Evolutionary conservation across 2,888 invertebrate genomes (phyloP).

Genomic region (Campaea margaritaria): DNA sequence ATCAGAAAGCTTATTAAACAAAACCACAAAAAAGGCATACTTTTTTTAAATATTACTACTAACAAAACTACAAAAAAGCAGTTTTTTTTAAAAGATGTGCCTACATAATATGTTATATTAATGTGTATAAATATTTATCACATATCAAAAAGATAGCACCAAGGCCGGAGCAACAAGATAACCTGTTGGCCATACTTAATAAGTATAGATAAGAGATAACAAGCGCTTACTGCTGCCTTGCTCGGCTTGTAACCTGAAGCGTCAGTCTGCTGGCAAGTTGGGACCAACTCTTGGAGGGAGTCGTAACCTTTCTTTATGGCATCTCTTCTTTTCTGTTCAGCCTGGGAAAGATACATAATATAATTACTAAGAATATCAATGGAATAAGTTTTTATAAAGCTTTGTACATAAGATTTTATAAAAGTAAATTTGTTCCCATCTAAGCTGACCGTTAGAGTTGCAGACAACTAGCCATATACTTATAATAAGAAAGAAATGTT

Average conservation of each 20-base stretch:
- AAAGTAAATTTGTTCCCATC: too few species aligned
- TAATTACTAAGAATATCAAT: not conserved
- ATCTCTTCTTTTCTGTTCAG: slow-evolving; percentile 98
- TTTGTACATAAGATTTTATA: too few species aligned
- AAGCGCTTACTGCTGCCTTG: slow-evolving; percentile 91
- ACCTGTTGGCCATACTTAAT: slow-evolving; percentile 24
- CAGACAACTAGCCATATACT: too few species aligned
- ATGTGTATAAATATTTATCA: not conserved
- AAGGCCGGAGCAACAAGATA: slow-evolving; percentile 42
- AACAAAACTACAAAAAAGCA: too few species aligned
- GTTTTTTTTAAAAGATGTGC: too few species aligned
- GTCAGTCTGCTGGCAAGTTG: slow-evolving; percentile 97
- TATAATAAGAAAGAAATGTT: too few species aligned
- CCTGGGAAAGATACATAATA: slow-evolving; percentile 83
- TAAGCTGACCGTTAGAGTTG: too few species aligned
- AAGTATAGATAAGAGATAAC: slow-evolving; percentile 34
- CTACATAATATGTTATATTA: too few species aligned
- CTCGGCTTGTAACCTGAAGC: slow-evolving; percentile 97
- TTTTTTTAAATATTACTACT: too few species aligned
- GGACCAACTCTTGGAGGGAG: slow-evolving; percentile 95
- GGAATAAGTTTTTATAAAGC: too few species aligned
- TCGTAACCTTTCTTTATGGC: slow-evolving; percentile 99
- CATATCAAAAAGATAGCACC: slow-evolving; percentile 13
- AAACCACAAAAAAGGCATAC: too few species aligned
- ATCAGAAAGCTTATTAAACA: too few species aligned